A percentile compares a stretch with the other conserved stretches of the same genome.
Conservation (phyloP, 2,888 invertebrate species). For the Melinaea menophilus region DNA sequence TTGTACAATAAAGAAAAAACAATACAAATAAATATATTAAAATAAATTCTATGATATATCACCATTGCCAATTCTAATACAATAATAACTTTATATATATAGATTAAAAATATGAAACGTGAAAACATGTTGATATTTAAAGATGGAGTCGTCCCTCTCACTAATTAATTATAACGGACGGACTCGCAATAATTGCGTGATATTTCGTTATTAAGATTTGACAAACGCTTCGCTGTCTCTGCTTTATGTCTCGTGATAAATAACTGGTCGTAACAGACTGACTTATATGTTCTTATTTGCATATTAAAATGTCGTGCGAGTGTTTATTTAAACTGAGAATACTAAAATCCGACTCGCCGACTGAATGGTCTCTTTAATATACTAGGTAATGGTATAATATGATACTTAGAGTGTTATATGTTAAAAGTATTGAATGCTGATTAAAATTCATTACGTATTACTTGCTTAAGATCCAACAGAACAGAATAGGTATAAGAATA, state of each 20-base stretch:
- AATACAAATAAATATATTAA: too few species aligned
- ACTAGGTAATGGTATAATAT: not conserved
- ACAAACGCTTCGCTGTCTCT: conserved; percentile 1
- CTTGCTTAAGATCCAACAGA: too few species aligned
- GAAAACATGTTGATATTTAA: not conserved
- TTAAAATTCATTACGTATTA: conserved; percentile 18
- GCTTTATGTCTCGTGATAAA: not conserved
- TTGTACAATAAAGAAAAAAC: too few species aligned
- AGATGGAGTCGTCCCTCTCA: not conserved
- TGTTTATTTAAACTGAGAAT: conserved; percentile 2
- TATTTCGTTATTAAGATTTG: conserved; percentile 5
- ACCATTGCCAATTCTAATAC: too few species aligned
- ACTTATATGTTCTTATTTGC: not conserved
- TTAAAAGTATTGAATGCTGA: conserved; percentile 6
- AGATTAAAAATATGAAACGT: too few species aligned
- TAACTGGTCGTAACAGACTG: not conserved
- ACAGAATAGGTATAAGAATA: too few species aligned
- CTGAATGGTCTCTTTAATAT: not conserved
- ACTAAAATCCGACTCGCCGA: not conserved
- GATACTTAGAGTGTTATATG: not conserved
- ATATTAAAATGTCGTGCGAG: conserved; percentile 3
- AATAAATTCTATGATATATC: too few species aligned
- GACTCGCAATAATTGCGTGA: not conserved
- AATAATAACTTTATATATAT: too few species aligned
- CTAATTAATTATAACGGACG: not conserved